Base-by-base conservation (phyloP, 2,888 invertebrate genomes). In the Pyrochroa serraticornis region DNA sequence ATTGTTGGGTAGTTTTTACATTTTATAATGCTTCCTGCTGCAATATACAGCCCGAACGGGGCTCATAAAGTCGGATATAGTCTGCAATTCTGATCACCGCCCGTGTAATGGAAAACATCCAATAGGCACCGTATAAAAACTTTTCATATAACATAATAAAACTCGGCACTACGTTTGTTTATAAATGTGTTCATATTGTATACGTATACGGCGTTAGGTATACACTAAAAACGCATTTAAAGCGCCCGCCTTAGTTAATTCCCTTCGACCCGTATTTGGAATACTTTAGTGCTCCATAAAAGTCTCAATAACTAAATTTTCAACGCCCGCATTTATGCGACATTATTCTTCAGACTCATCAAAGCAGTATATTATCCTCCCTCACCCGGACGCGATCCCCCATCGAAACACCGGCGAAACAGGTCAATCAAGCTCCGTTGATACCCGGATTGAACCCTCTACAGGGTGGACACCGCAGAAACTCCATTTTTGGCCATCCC, bases 1-100 rank as follows among this genome's bases (percentile, higher is more conserved):
- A 75, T 72, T 75, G 77, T 77, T 69, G 74, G n/a, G 75, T 72
- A 74, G 75, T 77, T 76, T 76, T 75, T 76, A 76, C 76, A 76
- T 75, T 76, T 76, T 76, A 75, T 77, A 76, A 76, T 76, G 75
- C 76, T 72, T 71, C 69, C 73, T 69, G 69, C 63, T 71, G 76
- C 76, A 74, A 69, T 69, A 66, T 76, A 76, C 73, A 75, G 68
- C 71, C 72, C 76, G 74, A 75, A 75, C 72, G 72, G 76, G 74
- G 74, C 72, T 70, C 76, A 71, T 77, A 78, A 77, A 77, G 67
- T 65, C 65, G 72, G 68, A 75, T 76, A 75, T 72, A 72, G 73
- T 71, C 74, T 71, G 75, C 75, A 75, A 76, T 76, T 77, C 75
- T 75, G 76, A 77, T 76, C 75, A 74, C 71, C 71, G 71, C 62